Evolutionary conservation across 2,888 invertebrate genomes (phyloP), one percentile per base, ranked within the genome.

Genomic region (Lasiommata megera): DNA sequence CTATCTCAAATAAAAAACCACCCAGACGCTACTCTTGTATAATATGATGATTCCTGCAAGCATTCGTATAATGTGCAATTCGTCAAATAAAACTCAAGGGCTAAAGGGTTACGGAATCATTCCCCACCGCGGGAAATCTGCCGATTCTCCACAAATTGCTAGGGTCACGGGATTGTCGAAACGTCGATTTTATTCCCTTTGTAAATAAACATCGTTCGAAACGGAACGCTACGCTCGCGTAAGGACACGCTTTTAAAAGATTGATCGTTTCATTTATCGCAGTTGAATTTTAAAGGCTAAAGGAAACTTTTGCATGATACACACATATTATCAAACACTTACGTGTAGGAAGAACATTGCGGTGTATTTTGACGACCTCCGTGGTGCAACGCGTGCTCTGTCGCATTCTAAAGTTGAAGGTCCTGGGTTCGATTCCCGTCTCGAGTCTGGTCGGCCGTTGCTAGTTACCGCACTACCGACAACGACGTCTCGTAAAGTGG

Each of bases 101-200:
- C 31, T 31, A 52, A 52, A 41, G 52, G 52, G 40, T 52, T 52
- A 52, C 31, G 18, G 41, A 28, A 40, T 37, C 36, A 48, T 29
- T 34, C 52, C 31, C 52, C 44, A 16, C 28, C 46, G 38, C 44
- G 38, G 54, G 37, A 46, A 54, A 46, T 54, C 54, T 46, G 28
- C 46, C 37, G 36, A 46, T 29, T 46, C 37, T 14, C 34, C 31
- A 43, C 48, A 36, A 56, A 56, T 56, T 50, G 47, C 41, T 36
- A 28, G 56, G 48, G 34, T 48, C 56, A 31, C 55, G 40, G 28
- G 48, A 50, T 50, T 50, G 43, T 55, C 55, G 55, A 61, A 53
- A 58, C 48, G 51, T 52, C 56, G 58, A 61, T 56, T 56, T 50
- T 50, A 36, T 58, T 55, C 55, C 47, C 53, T 58, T 57, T 58